A percentile compares a stretch with the other conserved stretches of the same genome.
These are phyloP conservation scores for Anabacerthia variegaticeps DNA, from an alignment of 2,797 vertebrate species.

Conservation along the genomic window DNA sequence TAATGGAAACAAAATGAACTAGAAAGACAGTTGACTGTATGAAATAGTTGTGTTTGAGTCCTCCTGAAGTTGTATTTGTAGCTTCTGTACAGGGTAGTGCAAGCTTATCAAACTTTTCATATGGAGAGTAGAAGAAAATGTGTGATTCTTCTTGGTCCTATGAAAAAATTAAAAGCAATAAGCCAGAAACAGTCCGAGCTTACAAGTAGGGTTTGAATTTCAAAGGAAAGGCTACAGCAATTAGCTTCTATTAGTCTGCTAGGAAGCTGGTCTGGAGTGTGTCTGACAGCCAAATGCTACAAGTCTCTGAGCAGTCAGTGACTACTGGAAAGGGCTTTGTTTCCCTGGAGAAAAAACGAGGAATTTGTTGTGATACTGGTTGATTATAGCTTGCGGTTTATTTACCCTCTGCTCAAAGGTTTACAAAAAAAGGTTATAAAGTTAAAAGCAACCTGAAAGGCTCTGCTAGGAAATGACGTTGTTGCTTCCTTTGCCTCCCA, in stretches of 20 bases:
- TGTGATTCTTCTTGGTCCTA: background rate
- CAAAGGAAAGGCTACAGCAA: background rate
- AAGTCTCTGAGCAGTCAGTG: background rate
- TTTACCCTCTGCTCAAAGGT: too few relatives aligned
- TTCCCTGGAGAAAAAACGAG: background rate
- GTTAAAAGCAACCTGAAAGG: too few relatives aligned
- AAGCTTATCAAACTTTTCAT: background rate
- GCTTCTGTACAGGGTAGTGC: background rate
- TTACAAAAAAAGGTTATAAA: too few relatives aligned
- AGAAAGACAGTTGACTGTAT: background rate
- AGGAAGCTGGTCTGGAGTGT: background rate
- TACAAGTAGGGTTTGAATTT: background rate
- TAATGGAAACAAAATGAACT: background rate
- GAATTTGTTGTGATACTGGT: background rate
- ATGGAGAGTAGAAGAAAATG: background rate
- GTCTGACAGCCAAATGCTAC: background rate
- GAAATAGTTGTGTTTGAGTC: background rate
- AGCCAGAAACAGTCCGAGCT: background rate
- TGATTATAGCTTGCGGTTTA: background rate
- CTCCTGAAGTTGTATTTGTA: background rate
- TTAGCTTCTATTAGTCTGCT: background rate
- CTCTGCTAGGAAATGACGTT: too few relatives aligned
- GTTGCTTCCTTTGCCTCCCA: too few relatives aligned
- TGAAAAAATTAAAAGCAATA: background rate
- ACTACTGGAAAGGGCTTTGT: background rate